Conservation (phyloP, 2,797 vertebrate species). For the Microctenopoma stevenorrisi region DNA sequence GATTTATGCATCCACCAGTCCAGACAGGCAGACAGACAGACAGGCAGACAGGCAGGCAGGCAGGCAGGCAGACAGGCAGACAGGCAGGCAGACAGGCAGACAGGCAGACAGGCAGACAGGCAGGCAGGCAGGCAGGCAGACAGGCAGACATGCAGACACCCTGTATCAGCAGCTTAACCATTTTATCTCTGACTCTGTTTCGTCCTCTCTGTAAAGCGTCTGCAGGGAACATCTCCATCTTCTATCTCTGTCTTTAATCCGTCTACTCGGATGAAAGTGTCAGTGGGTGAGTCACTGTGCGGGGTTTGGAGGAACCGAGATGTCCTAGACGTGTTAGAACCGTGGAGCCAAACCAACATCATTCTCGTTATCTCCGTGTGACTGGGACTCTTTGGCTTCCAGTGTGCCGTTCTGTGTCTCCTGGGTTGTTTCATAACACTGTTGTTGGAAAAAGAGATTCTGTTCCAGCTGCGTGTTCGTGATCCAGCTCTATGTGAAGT, state of each 20-base stretch:
- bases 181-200: constrained; percentile 20
- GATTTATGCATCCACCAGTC: too few relatives aligned
- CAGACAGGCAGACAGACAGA: too few relatives aligned
- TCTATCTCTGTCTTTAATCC: not conserved
- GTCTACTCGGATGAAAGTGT: constrained; percentile 16
- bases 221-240: constrained; percentile 20
- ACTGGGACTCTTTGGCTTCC: constrained; percentile 10
- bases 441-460: not conserved
- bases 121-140: constrained; percentile 2
- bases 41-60: too few relatives aligned
- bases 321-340: constrained; percentile 30
- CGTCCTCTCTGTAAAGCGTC: not conserved
- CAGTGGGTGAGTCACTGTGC: constrained; percentile 27
- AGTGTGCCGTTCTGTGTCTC: not conserved
- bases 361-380: constrained; percentile 4
- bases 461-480: not conserved
- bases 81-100: too few relatives aligned
- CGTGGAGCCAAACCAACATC: not conserved
- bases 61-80: too few relatives aligned
- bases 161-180: constrained; percentile 9
- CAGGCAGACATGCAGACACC: not conserved
- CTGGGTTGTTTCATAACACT: not conserved
- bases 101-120: too few relatives aligned
- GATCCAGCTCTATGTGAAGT: not conserved
- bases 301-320: constrained; percentile 8